Conservation (phyloP, 2,113 vertebrate genomes). For the Cebus imitator region DNA sequence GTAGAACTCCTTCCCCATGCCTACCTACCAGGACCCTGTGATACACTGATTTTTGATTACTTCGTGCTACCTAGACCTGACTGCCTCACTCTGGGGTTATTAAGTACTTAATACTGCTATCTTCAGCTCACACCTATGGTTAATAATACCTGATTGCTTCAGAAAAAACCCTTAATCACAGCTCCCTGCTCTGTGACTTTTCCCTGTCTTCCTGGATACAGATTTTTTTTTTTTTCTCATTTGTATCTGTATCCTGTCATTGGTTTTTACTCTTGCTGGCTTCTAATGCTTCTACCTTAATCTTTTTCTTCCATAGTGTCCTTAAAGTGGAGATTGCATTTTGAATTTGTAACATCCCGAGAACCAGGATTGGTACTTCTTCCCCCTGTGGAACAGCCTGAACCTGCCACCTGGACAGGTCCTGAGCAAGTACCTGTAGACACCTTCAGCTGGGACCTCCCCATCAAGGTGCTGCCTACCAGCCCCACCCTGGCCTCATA, state of each 20-base stretch:
- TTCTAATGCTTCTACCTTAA: constrained; percentile 22
- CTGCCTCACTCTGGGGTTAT: background rate
- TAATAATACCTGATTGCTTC: background rate
- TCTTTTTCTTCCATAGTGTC: constrained; percentile 81
- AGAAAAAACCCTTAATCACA: background rate
- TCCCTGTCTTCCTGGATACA: background rate
- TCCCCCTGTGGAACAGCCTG: constrained; percentile 89
- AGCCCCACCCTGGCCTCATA: constrained; percentile 95
- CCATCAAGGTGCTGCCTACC: constrained; percentile 96
- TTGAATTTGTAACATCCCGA: constrained; percentile 95
- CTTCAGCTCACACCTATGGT: background rate
- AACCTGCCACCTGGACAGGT: constrained; percentile 92
- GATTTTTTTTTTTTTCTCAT: background rate
- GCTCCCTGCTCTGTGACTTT: background rate
- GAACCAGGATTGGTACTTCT: constrained; percentile 88
- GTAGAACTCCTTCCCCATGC: background rate
- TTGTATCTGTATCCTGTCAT: background rate
- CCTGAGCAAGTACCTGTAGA: constrained; percentile 95
- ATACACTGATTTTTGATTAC: background rate
- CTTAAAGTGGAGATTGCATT: constrained; percentile 93
- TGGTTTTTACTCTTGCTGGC: background rate
- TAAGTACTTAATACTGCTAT: background rate
- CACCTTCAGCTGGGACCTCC: constrained; percentile 98
- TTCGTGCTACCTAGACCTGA: background rate
- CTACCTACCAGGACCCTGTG: background rate